A percentile compares a stretch with the other conserved stretches of the same genome.
Conservation (phyloP, 1,140 invertebrate species). For the Heliothis subflexa region DNA sequence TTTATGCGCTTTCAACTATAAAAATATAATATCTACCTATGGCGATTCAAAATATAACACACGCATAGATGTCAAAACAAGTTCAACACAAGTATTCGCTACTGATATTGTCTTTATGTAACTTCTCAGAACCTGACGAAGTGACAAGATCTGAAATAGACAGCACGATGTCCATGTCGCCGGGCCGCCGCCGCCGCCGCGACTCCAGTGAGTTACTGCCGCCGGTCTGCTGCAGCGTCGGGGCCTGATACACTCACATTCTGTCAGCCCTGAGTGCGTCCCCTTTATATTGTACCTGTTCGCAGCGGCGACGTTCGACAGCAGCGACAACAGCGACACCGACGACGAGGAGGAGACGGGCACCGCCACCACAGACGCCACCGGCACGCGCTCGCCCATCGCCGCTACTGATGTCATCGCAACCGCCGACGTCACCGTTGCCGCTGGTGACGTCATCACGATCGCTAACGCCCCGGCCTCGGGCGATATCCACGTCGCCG, state of each 20-base stretch:
- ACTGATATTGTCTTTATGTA: not conserved
- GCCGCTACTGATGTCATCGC: not conserved
- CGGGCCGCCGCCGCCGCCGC: slow-evolving; percentile 46
- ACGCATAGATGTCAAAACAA: too few relatives aligned
- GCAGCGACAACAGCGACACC: slow-evolving; percentile 71
- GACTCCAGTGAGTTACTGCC: slow-evolving; percentile 50
- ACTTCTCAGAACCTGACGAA: slow-evolving; percentile 34
- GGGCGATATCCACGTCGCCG: too few relatives aligned
- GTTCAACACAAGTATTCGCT: too few relatives aligned
- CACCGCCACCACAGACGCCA: slow-evolving; percentile 12
- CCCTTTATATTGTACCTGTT: not conserved
- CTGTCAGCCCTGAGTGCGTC: too few relatives aligned
- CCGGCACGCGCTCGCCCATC: not conserved
- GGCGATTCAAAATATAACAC: too few relatives aligned
- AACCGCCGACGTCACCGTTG: not conserved
- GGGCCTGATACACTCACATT: too few relatives aligned
- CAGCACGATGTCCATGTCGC: slow-evolving; percentile 32
- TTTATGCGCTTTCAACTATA: not conserved
- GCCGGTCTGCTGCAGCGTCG: not conserved
- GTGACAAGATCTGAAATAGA: not conserved
- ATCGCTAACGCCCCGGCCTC: not conserved
- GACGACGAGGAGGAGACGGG: slow-evolving; percentile 52
- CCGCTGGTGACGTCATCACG: not conserved
- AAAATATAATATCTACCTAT: too few relatives aligned
- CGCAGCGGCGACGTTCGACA: slow-evolving; percentile 74